phyloP scores from a whole-genome alignment of 2,113 vertebrate genomes.

The Neopipo cinnamomea region DNA sequence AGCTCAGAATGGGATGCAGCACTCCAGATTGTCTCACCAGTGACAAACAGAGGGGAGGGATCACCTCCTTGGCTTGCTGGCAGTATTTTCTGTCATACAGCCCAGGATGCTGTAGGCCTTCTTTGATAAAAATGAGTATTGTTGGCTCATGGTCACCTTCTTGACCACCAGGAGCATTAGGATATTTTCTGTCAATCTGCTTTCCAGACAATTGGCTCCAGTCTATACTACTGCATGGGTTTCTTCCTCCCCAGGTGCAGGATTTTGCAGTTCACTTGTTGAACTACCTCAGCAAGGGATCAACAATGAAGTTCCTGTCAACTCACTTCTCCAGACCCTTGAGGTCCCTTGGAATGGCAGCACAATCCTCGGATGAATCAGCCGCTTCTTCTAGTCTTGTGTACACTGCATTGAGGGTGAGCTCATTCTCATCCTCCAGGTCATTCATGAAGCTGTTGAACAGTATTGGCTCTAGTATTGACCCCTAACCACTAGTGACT shows the following conservation, averaged over 20 bases:
- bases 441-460: neutral
- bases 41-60: neutral
- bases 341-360: neutral
- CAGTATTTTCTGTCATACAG: neutral
- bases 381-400: neutral
- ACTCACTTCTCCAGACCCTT: neutral
- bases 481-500: neutral
- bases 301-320: neutral
- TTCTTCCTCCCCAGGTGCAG: neutral
- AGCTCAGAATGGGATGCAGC: neutral
- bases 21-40: neutral
- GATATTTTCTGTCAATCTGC: neutral
- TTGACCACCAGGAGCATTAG: neutral
- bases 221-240: neutral
- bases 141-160: neutral
- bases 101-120: neutral
- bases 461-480: neutral
- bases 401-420: too few species aligned
- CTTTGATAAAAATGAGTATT: neutral
- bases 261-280: neutral
- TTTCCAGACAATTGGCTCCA: neutral
- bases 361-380: neutral
- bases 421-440: neutral
- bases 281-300: neutral
- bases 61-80: neutral